Base-by-base conservation (phyloP, 2,113 vertebrate species). In the Aldabrachelys gigantea region DNA sequence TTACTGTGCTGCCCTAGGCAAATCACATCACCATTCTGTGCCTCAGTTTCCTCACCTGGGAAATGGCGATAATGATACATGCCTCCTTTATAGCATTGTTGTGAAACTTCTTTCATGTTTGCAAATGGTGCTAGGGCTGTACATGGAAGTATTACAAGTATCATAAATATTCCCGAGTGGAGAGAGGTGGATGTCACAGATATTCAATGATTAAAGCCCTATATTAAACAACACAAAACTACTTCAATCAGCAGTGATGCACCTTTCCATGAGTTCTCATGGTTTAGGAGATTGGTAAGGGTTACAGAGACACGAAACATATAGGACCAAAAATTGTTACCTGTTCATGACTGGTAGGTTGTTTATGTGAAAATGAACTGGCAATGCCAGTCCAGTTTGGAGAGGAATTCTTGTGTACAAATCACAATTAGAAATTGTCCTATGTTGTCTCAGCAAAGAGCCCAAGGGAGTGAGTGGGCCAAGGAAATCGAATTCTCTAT, bases 391-490 rank as follows among this genome's bases (percentile, higher is more conserved):
- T 21, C 17, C 65, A 69, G 16, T 21, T 69, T n/a, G 65, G 75
- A 78, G 75, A 78, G 24, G n/a, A 47, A 44, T 44, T 22, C 35
- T 21, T 72, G 65, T 44, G 75, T 44, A 14, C 41, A 78, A 78
- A 78, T 78, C 24, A 27, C 75, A 78, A 6, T 25, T 78, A 16
- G 75, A 78, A 78, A 47, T 47, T 8, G 29, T 27, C 24, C 25
- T 47, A 25, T 25, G 41, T 2, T 35, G 3, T 25, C 84, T 72
- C 65, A 19, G 82, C 16, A 29, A 27, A 86, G 31, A 72, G 24
- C 12, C 38, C 8, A 8, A 47, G 35, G 47, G 3, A 76, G 16
- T 80, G 57, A 29, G 35, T 0, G 35, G 22, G 2, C 2, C 4
- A 8, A 24, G 84, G 14, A 81, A 85, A 84, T 13, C 80, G 38